Conservation (phyloP, 1,140 invertebrate genomes). For the Polypedilum vanderplanki region DNA sequence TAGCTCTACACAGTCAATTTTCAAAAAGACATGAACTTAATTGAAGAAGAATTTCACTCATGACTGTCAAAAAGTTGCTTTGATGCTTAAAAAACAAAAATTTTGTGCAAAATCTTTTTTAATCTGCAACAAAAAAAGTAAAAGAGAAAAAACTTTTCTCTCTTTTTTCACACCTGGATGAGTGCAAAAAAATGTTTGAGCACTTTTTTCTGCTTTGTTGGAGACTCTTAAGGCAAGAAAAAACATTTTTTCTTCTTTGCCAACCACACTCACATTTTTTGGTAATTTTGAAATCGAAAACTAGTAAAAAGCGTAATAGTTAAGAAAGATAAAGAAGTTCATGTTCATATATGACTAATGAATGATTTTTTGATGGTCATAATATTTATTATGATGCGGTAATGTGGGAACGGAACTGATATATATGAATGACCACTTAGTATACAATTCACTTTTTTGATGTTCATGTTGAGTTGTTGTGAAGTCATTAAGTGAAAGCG, state of each 20-base stretch:
- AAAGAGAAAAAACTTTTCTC: background rate
- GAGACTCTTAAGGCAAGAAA: background rate
- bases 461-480: background rate
- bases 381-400: constrained; percentile 27
- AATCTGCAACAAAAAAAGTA: background rate
- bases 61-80: no score
- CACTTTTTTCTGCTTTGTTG: background rate
- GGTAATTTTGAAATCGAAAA: no score
- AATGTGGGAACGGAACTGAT: constrained; percentile 26
- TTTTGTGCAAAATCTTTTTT: background rate
- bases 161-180: background rate
- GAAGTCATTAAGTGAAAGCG: constrained; percentile 27
- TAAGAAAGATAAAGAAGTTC: no score
- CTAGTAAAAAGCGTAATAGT: no score
- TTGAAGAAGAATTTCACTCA: background rate
- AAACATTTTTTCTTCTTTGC: background rate
- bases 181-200: background rate
- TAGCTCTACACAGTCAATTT: background rate
- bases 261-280: no score
- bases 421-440: constrained; percentile 25
- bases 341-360: background rate
- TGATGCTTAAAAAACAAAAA: background rate
- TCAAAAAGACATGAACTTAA: background rate
- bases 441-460: no score
- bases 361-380: constrained; percentile 11